phyloP scores from a whole-genome alignment of 2,888 invertebrate species.

The Diogma glabrata region DNA sequence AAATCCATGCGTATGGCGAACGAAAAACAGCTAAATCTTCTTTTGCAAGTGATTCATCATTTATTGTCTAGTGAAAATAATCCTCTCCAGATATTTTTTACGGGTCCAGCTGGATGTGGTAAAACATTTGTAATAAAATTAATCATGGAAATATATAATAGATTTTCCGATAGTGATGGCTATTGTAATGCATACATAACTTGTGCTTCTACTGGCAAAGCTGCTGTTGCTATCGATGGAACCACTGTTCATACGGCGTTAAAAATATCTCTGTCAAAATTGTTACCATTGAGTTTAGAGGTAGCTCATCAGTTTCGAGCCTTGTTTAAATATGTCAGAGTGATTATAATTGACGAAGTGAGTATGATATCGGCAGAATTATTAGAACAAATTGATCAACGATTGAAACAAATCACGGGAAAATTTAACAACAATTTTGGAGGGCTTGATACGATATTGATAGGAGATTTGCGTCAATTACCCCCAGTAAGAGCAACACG shows the following conservation, averaged over 20 bases:
- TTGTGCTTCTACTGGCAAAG: conserved; percentile 3
- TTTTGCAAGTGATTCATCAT: too few species aligned
- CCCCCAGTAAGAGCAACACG: too few species aligned
- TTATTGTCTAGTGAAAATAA: background rate
- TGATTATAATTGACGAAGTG: conserved; percentile 29
- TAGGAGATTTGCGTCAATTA: too few species aligned
- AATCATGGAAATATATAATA: conserved; percentile 35
- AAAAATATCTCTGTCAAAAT: conserved; percentile 21
- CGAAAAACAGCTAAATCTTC: conserved; percentile 7
- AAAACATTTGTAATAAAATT: too few species aligned
- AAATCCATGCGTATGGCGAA: conserved; percentile 1
- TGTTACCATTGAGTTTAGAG: conserved; percentile 18
- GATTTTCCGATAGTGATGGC: conserved; percentile 27
- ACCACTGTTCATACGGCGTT: conserved; percentile 23
- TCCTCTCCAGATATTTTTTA: too few species aligned
- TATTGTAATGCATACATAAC: too few species aligned
- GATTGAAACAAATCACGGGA: too few species aligned
- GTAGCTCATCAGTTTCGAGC: conserved; percentile 18
- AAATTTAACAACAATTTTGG: too few species aligned
- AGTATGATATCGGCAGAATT: too few species aligned
- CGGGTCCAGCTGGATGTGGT: too few species aligned
- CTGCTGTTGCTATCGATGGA: conserved; percentile 23
- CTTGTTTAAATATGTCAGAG: conserved; percentile 20
- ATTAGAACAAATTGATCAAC: too few species aligned
- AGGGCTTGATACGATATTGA: too few species aligned